Evolutionary conservation across 1,140 invertebrate genomes (phyloP), one percentile per base, ranked within the genome.

Genomic region (Lepidostoma basale): DNA sequence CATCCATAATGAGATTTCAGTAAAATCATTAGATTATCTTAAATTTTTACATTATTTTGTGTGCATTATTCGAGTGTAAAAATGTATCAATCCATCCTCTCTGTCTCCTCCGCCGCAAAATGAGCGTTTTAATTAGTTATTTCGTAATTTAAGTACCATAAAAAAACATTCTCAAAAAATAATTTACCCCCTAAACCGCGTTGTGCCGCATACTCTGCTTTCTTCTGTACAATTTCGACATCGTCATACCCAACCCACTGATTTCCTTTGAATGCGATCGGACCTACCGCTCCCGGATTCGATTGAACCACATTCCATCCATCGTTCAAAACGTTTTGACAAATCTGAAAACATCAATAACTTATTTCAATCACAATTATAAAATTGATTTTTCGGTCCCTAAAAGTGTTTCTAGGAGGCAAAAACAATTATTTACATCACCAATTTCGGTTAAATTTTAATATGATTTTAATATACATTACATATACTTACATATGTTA

Each of bases 211-310:
- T 92, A 95, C 73, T 88, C 83, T 1, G 91, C 87, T 86, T 95
- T 88, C 54, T 83, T 82, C 68, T 79, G 75, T 90, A 33, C 30
- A 33, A 33, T 89, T 91, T 91, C 5, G 6, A 33, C 88, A 79
- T 96, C 90, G 73, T 98, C 96, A 76, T 89, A 98, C 45, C 94
- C 92, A 0, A 97, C 93, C 93, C 95, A 97, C 74, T 96, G 93
- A 73, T 94, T 85, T 9, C 87, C 87, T 1, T 85, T 81, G 75
- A 90, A 89, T 2, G 92, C 89, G 78, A 91, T 96, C 0, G 94
- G 93, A 8, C 92, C 92, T 86, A 92, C 90, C 2, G 30, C 30
- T 6, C 12, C 30, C 5, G 30, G 30, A 12, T 33, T 6, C 12
- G 5, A 6, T 33, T 33, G 30, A 6, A 6, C 30, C 12, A 33